These are phyloP conservation scores for Odocoileus hemionus DNA, from an alignment of 2,113 vertebrate species.

Conservation along the genomic window DNA sequence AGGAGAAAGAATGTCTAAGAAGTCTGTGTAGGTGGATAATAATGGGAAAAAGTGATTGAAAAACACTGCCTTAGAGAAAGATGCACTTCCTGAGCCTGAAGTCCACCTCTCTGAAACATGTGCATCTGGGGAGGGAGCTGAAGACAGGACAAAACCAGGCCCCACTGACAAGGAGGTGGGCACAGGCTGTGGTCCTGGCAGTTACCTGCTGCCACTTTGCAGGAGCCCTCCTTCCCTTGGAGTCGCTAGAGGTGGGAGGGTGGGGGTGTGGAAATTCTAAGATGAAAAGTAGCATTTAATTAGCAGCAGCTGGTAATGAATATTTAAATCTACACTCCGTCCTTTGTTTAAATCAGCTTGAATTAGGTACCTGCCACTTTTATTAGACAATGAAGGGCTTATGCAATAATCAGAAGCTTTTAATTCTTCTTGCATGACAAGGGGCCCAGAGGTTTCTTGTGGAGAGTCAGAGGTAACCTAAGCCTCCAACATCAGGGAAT, in stretches of 20 bases:
- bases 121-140: background rate
- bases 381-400: background rate
- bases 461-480: background rate
- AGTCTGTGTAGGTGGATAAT: background rate
- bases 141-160: background rate
- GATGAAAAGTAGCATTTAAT: background rate
- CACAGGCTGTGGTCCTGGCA: background rate
- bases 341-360: background rate
- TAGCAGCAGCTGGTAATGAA: background rate
- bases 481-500: background rate
- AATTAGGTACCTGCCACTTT: background rate
- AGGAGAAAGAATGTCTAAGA: background rate
- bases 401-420: background rate
- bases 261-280: background rate
- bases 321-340: background rate
- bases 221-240: background rate
- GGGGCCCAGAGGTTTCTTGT: background rate
- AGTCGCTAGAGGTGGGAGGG: too few species aligned
- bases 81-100: background rate
- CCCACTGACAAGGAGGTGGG: background rate
- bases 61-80: background rate
- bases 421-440: background rate
- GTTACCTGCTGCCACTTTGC: too few species aligned
- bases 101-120: background rate
- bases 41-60: background rate